These are phyloP conservation scores for Panagrolaimus sp. DNA, from an alignment of 1,140 invertebrate species.

Conservation along the genomic window DNA sequence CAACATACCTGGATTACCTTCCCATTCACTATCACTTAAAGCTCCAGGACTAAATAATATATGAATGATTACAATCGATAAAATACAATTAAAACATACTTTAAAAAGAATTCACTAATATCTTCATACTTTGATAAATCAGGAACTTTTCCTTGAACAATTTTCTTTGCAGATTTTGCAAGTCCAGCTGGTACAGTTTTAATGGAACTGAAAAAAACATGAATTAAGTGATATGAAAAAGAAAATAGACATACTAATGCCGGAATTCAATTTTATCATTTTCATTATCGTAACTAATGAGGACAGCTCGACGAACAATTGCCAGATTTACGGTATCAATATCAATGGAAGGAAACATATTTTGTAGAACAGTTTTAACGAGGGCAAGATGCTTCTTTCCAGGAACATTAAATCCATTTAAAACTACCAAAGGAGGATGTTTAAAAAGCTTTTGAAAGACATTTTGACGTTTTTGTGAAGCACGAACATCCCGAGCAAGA, in stretches of 20 bases:
- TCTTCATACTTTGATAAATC: conserved; percentile 79
- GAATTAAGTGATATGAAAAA: background rate
- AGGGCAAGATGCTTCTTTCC: conserved; percentile 75
- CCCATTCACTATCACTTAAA: conserved; percentile 86
- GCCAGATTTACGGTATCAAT: conserved; percentile 81
- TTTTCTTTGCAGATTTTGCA: conserved; percentile 84
- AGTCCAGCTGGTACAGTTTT: conserved; percentile 74
- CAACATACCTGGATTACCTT: too few species aligned
- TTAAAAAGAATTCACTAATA: conserved; percentile 81
- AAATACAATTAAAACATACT: conserved; percentile 64
- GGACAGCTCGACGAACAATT: conserved; percentile 78
- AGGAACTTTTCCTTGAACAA: conserved; percentile 82
- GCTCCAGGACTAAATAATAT: conserved; percentile 67
- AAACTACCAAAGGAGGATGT: conserved; percentile 78
- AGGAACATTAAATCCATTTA: conserved; percentile 81
- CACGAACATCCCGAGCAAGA: conserved; percentile 77
- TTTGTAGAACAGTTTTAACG: conserved; percentile 90
- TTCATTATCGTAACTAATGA: conserved; percentile 81
- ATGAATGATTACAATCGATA: background rate
- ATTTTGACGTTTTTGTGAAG: conserved; percentile 73
- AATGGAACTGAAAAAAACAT: conserved; percentile 61
- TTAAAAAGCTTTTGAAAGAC: conserved; percentile 73
- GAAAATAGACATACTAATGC: conserved; percentile 73
- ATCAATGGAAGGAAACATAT: conserved; percentile 96
- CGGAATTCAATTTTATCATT: conserved; percentile 83